Conservation (phyloP, 2,888 invertebrate species). For the Agrilus cyanescens region DNA sequence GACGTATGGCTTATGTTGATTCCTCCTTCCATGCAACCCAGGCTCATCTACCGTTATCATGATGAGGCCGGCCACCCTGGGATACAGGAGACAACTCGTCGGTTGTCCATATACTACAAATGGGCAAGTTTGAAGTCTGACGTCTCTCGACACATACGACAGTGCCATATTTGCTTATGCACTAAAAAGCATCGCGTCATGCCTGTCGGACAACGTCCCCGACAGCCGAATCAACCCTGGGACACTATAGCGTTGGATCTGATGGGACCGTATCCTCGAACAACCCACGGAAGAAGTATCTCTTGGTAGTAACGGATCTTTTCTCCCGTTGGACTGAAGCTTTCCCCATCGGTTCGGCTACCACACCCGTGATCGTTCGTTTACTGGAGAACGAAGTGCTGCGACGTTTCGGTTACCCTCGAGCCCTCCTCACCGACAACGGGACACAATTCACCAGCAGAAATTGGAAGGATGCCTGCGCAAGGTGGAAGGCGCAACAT, state of each 20-base stretch:
- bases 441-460: constrained; percentile 6
- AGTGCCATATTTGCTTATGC: constrained; percentile 5
- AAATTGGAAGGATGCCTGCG: no score
- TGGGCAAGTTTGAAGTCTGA: constrained; percentile 8
- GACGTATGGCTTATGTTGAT: no score
- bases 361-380: constrained; percentile 1
- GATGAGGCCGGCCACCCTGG: constrained; percentile 16
- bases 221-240: constrained; percentile 6
- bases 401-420: constrained; percentile 7
- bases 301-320: constrained; percentile 16
- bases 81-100: constrained; percentile 12
- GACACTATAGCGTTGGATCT: constrained; percentile 8
- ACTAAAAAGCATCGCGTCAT: constrained; percentile 6
- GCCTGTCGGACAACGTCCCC: constrained; percentile 5
- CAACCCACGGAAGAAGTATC: constrained; percentile 5
- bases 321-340: constrained; percentile 19
- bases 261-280: constrained; percentile 9
- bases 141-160: constrained; percentile 16
- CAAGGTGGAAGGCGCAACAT: no score
- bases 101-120: constrained; percentile 3
- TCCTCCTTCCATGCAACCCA: not conserved
- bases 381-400: constrained; percentile 10
- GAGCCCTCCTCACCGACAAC: constrained; percentile 9
- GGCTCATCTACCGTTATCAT: constrained; percentile 6
- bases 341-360: constrained; percentile 9